Evolutionary conservation across 2,888 invertebrate genomes (phyloP).

Genomic region (Diarsia mendica): DNA sequence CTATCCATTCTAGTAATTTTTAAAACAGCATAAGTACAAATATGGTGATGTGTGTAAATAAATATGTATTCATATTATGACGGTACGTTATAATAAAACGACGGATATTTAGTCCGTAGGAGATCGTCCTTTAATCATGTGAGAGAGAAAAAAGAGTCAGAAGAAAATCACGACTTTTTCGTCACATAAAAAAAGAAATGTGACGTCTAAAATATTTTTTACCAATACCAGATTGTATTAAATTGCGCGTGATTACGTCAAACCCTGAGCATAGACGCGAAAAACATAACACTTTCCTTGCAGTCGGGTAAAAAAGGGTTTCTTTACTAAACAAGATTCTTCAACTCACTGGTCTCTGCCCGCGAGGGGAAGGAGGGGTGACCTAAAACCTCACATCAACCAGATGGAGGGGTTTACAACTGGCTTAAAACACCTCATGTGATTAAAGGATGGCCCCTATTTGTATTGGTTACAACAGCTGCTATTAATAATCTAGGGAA

Average conservation of each 20-base stretch:
- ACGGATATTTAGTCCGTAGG: background rate
- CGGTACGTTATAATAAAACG: background rate
- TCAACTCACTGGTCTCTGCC: no score
- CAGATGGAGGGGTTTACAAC: background rate
- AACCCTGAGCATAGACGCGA: background rate
- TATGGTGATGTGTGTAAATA: background rate
- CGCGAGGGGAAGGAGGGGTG: no score
- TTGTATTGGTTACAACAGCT: constrained; percentile 3
- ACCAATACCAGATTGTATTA: background rate
- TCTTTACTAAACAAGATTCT: no score
- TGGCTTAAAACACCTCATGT: background rate
- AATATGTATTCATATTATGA: background rate
- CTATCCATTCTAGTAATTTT: background rate
- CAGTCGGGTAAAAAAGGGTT: no score
- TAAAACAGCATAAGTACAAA: background rate
- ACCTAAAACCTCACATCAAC: background rate
- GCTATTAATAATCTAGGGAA: background rate
- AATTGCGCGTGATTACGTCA: background rate
- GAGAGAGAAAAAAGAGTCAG: background rate
- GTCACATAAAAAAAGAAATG: no score
- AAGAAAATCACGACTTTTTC: background rate
- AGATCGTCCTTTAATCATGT: background rate
- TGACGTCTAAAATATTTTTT: background rate
- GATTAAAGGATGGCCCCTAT: background rate
- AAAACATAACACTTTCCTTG: no score